Conservation (phyloP, 2,797 vertebrate genomes). For the Orestias chungarensis region DNA sequence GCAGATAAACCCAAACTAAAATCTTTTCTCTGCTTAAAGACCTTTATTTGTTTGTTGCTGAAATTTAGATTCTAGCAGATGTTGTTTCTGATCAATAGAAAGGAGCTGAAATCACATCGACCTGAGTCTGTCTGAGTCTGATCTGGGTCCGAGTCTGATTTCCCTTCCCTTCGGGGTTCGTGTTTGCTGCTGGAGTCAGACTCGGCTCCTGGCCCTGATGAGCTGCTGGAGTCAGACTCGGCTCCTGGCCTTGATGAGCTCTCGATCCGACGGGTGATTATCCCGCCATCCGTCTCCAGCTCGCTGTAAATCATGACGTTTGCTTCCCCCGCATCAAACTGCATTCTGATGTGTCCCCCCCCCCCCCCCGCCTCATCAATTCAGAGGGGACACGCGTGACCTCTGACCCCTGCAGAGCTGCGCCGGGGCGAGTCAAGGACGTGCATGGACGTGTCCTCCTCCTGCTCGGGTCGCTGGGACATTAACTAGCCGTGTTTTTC, state of each 20-base stretch:
- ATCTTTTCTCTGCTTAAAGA: not conserved
- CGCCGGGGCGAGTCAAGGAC: constrained; percentile 55
- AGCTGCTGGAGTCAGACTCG: not conserved
- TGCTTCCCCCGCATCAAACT: constrained; percentile 32
- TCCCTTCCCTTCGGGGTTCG: not conserved
- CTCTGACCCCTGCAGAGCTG: constrained; percentile 44
- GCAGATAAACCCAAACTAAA: not conserved
- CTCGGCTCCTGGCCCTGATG: not conserved
- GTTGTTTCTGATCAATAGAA: no score
- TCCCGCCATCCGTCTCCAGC: constrained; percentile 18
- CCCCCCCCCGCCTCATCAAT: constrained; percentile 54
- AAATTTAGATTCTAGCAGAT: no score
- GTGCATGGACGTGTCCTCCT: constrained; percentile 26
- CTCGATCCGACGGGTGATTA: constrained; percentile 12
- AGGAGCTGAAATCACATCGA: not conserved
- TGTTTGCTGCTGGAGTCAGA: not conserved
- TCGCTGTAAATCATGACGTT: constrained; percentile 45
- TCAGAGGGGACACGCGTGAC: constrained; percentile 32
- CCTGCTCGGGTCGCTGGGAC: constrained; percentile 86
- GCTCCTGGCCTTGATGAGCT: no score
- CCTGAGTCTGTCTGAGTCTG: no score
- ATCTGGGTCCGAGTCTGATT: no score
- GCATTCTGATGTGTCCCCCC: constrained; percentile 24
- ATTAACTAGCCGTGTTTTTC: constrained; percentile 99
- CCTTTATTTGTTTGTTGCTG: no score